Conservation (phyloP, 2,888 invertebrate species). For the Patella depressa region DNA sequence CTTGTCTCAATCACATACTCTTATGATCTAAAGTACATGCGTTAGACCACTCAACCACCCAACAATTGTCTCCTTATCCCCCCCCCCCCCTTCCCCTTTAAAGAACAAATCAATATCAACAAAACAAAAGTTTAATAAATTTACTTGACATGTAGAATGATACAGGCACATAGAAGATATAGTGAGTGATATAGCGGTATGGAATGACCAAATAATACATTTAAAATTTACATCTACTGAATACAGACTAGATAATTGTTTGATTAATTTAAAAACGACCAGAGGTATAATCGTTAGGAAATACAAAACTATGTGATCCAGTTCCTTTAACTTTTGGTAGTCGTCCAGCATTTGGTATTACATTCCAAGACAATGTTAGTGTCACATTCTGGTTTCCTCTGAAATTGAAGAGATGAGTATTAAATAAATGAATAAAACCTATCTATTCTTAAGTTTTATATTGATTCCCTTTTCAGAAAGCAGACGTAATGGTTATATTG, state of each 20-base stretch:
- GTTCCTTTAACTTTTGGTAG: conserved; percentile 88
- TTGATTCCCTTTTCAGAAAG: no score
- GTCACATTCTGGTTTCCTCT: conserved; percentile 95
- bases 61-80: no score
- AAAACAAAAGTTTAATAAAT: no score
- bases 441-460: no score
- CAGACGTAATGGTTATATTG: no score
- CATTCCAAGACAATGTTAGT: conserved; percentile 95
- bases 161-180: neutral
- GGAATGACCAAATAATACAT: neutral
- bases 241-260: neutral
- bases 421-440: no score
- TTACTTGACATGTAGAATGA: neutral
- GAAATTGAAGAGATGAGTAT: conserved; percentile 69
- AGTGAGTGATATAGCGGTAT: neutral
- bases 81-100: no score
- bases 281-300: conserved; percentile 77
- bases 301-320: conserved; percentile 89
- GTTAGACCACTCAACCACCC: no score
- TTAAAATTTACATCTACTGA: neutral
- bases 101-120: no score
- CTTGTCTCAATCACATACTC: no score
- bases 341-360: conserved; percentile 97
- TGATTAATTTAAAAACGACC: conserved; percentile 49
- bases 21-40: no score